A percentile compares a stretch with the other conserved stretches of the same genome.
phyloP scores from a whole-genome alignment of 2,797 vertebrate species.

The Pangasius djambal region DNA sequence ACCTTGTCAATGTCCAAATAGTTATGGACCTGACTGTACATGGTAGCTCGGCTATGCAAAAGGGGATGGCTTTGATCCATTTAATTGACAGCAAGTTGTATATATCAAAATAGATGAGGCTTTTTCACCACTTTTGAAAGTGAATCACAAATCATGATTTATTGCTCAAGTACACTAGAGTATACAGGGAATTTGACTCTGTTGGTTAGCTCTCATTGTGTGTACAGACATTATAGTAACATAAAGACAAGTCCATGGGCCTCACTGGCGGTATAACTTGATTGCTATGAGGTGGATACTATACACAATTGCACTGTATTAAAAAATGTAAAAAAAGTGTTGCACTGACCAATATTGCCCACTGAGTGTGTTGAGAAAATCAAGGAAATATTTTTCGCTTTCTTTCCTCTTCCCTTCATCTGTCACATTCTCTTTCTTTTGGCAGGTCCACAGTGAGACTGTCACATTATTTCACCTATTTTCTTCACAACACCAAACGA shows the following conservation, averaged over 20 bases:
- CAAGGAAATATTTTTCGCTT: neutral
- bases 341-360: neutral
- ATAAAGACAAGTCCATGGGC: neutral
- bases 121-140: neutral
- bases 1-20: neutral
- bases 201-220: neutral
- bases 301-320: neutral
- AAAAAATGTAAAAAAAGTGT: neutral
- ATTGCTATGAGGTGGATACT: neutral
- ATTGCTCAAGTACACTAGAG: neutral
- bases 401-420: slow-evolving; percentile 33
- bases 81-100: neutral
- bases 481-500: slow-evolving; percentile 54
- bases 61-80: neutral
- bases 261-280: no score
- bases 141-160: neutral
- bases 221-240: neutral
- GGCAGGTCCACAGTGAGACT: slow-evolving; percentile 65
- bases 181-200: neutral
- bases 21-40: neutral
- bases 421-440: slow-evolving; percentile 47
- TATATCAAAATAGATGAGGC: neutral
- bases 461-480: slow-evolving; percentile 32
- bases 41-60: neutral
- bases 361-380: neutral